Conservation (phyloP, 2,797 vertebrate genomes). For the Sphaeramia orbicularis region DNA sequence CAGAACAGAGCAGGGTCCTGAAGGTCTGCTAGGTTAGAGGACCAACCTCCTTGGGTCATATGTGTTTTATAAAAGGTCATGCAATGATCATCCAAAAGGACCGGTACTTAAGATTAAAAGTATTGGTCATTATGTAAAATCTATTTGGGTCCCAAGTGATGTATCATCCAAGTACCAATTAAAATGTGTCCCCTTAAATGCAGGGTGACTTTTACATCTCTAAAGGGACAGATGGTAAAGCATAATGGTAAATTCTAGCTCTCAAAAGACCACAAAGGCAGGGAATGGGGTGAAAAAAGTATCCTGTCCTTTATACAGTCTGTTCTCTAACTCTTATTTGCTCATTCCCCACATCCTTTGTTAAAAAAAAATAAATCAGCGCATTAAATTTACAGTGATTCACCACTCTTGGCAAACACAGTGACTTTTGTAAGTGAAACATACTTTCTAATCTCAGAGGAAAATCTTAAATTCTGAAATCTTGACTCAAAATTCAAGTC, state of each 20-base stretch:
- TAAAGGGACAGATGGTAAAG: conserved; percentile 73
- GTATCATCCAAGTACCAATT: conserved; percentile 70
- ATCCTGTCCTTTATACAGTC: conserved; percentile 52
- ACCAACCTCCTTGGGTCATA: conserved; percentile 58
- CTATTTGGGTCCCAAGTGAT: conserved; percentile 68
- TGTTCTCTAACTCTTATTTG: conserved; percentile 55
- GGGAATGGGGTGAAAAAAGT: conserved; percentile 55
- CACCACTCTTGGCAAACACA: conserved; percentile 45
- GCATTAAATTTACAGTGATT: conserved; percentile 47
- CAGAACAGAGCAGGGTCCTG: conserved; percentile 21
- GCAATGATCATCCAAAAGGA: conserved; percentile 31
- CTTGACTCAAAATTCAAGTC: conserved; percentile 33
- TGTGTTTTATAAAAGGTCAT: conserved; percentile 54
- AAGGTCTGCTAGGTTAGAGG: conserved; percentile 69
- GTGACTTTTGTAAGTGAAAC: conserved; percentile 44
- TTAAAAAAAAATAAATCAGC: conserved; percentile 49
- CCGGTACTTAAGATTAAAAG: conserved; percentile 52
- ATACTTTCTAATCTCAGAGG: conserved; percentile 48
- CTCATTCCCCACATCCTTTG: conserved; percentile 45
- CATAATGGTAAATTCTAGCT: conserved; percentile 66
- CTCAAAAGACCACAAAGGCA: conserved; percentile 62
- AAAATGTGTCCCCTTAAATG: conserved; percentile 72
- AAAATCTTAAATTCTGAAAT: conserved; percentile 37
- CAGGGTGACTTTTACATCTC: conserved; percentile 61
- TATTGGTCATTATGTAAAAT: conserved; percentile 74